Evolutionary conservation across 1,140 invertebrate genomes (phyloP), one percentile per base, ranked within the genome.

Genomic region (Mercenaria mercenaria): DNA sequence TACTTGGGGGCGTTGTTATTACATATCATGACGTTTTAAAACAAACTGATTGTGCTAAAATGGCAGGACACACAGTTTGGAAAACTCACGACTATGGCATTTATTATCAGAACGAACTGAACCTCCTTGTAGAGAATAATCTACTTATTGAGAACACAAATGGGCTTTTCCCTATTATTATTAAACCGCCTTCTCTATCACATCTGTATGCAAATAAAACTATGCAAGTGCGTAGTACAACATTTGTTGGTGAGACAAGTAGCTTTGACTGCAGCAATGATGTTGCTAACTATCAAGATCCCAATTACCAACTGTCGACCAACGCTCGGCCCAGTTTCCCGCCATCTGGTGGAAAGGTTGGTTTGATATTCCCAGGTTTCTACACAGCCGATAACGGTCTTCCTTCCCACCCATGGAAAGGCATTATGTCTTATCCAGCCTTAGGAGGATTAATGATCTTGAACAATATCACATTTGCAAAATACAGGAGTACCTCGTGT

Each of bases 71-170:
- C 67, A 79, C 83, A 6, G 41, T 92, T 15, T 95, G 92, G 91
- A 93, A 92, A 74, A 93, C 91, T 59, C 84, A 72, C 10, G 92
- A 95, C 64, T 95, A 69, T 84, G 95, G 95, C 3, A 43, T 95
- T 6, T 95, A 94, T 72, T 85, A 93, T 67, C 88, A 95, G 26
- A 92, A 91, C 47, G 18, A 0, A 0, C 32, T 81, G 0, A 91
- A 61, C 76, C 32, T 88, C 32, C 41, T 83, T 26, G 20, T 90
- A 26, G 81, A 86, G 18, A 88, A 93, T 26, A 72, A 88, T 76
- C 47, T 91, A 0, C 85, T 88, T 4, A 91, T 91, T 13, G 94
- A 95, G 26, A 95, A 94, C 77, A 69, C 52, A 10, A 89, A 93
- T 15, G 92, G 93, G 18, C 39, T 94, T 15, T 91, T 93, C 41